These are phyloP conservation scores for Drosophila mauritiana DNA, from an alignment of 1,140 invertebrate genomes.

Conservation along the genomic window DNA sequence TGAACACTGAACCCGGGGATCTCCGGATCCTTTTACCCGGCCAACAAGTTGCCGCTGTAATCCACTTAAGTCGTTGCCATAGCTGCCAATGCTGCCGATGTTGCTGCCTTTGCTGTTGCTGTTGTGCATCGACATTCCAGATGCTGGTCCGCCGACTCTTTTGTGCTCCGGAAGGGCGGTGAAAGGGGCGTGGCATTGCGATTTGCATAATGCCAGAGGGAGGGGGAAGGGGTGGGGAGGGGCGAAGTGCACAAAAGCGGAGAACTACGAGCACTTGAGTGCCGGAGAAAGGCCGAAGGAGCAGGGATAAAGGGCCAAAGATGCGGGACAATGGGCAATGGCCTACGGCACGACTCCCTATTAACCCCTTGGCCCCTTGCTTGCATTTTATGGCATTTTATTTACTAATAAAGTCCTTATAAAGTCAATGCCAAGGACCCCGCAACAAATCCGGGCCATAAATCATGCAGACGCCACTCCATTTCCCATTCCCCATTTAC, in stretches of 20 bases:
- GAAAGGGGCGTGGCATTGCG: slow-evolving; percentile 7
- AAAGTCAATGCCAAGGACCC: slow-evolving; percentile 33
- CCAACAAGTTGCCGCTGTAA: slow-evolving; percentile 63
- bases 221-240: too few species aligned
- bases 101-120: neutral
- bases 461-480: slow-evolving; percentile 26
- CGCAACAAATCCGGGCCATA: slow-evolving; percentile 24
- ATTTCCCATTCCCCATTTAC: neutral
- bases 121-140: slow-evolving; percentile 47
- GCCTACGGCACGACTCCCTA: slow-evolving; percentile 17
- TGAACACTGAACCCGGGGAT: slow-evolving; percentile 49
- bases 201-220: slow-evolving; percentile 52
- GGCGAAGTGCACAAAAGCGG: slow-evolving; percentile 19
- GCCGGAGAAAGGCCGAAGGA: slow-evolving; percentile 32
- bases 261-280: slow-evolving; percentile 25
- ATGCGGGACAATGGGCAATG: slow-evolving; percentile 37
- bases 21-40: slow-evolving; percentile 37
- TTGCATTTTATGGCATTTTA: slow-evolving; percentile 55
- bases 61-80: slow-evolving; percentile 55
- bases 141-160: slow-evolving; percentile 46
- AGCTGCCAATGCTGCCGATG: slow-evolving; percentile 21
- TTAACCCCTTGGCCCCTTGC: slow-evolving; percentile 7
- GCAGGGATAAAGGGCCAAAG: slow-evolving; percentile 10
- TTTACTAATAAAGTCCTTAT: slow-evolving; percentile 64
- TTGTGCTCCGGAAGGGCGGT: slow-evolving; percentile 22